Evolutionary conservation across 2,797 vertebrate genomes (phyloP), one percentile per base, ranked within the genome.

Genomic region (Lindbergichthys nudifrons): DNA sequence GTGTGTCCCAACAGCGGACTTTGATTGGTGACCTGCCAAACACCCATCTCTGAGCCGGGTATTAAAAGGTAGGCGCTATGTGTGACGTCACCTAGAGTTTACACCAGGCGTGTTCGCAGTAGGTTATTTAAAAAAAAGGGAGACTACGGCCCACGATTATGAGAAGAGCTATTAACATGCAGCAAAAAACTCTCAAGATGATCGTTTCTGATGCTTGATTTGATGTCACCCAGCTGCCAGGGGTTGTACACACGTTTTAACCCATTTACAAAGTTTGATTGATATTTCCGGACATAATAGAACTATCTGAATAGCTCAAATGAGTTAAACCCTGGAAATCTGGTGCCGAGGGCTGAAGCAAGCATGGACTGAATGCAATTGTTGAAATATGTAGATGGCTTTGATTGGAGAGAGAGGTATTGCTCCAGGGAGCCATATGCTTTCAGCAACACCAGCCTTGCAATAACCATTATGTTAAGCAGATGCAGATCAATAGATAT

Each of bases 401-500:
- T 68, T 82, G 67, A 84, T 85, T 73, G 74, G 69, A 32, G 66
- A 30, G 48, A 57, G 50, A 76, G 48, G 65, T 78, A 77, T 68
- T 65, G 51, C 74, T 83, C 65, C 46, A 18, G 76, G 81, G 70
- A 83, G 32, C 36, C 56, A 51, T 66, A 45, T 36, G 41, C 66
- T 26, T 58, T 43, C 41, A 84, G 63, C 60, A 73, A 50, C 65
- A 46, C 60, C 58, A 15, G 54, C n/a, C n/a, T 57, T 70, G 52
- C 67, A 71, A 73, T 72, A 75, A 72, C 76, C 69, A 82, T 81
- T 58, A 86, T 66, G 79, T 70, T 75, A 77, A 87, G 65, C 71
- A 82, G 73, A 75, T 80, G 65, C 57, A 75, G 81, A 89, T 93
- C 87, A 75, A 88, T 89, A 85, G 18, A 79, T 58, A 74, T 74